phyloP scores from a whole-genome alignment of 2,888 invertebrate species.

The Calameuta idolon region DNA sequence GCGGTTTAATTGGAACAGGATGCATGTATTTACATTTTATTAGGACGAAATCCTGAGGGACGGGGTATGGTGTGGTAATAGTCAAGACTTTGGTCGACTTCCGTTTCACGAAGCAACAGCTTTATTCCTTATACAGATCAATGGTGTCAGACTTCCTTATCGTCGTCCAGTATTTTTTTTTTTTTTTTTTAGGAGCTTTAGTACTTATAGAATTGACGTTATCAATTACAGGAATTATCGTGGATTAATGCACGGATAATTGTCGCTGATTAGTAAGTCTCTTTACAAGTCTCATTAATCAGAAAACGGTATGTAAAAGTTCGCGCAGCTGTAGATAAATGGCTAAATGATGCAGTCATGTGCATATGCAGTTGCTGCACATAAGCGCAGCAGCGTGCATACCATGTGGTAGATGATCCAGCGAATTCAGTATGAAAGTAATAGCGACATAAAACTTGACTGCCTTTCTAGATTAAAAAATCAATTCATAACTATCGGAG shows the following conservation, averaged over 20 bases:
- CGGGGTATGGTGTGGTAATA: neutral
- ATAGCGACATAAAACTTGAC: neutral
- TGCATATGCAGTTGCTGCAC: neutral
- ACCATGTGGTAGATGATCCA: neutral
- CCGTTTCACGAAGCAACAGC: neutral
- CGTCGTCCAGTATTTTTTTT: neutral
- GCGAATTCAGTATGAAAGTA: neutral
- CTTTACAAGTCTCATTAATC: neutral
- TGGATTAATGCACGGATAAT: neutral
- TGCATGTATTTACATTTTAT: conserved; percentile 7
- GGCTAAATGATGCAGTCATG: neutral
- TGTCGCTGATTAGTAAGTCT: neutral
- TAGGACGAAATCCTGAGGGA: neutral
- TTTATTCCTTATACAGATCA: neutral
- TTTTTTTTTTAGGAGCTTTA: neutral
- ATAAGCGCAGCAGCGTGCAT: neutral
- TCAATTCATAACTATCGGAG: neutral
- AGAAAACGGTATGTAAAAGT: neutral
- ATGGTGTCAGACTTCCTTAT: neutral
- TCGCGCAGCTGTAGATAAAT: neutral
- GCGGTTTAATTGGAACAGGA: conserved; percentile 10
- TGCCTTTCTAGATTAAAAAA: neutral
- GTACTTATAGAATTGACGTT: neutral
- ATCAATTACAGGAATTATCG: neutral
- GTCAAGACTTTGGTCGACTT: neutral